A percentile compares a stretch with the other conserved stretches of the same genome.
phyloP scores from a whole-genome alignment of 2,113 vertebrate genomes.

The Oxyruncus cristatus region DNA sequence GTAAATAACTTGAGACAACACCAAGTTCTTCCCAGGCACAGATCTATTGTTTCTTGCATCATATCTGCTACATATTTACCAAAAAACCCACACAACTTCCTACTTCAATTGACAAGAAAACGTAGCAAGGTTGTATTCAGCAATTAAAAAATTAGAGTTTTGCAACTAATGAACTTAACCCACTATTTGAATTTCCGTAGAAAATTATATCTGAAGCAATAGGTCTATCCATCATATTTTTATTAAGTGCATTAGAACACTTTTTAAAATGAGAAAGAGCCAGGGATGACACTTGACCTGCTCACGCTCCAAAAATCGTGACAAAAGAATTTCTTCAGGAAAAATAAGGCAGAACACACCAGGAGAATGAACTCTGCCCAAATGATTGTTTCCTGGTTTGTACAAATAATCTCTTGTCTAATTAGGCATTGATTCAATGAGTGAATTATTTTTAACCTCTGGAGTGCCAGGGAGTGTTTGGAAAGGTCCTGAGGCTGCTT shows the following conservation, averaged over 20 bases:
- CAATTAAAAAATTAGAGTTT: neutral
- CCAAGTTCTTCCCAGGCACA: neutral
- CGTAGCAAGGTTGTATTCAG: neutral
- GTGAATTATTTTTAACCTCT: neutral
- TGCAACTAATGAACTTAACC: neutral
- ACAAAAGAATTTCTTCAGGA: neutral
- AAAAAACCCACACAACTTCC: neutral
- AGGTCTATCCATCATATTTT: neutral
- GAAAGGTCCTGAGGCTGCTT: accelerated
- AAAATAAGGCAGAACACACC: neutral
- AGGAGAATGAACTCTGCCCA: neutral
- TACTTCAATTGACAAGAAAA: neutral
- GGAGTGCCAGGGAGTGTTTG: neutral
- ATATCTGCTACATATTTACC: neutral
- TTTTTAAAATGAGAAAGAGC: neutral
- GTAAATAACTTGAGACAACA: neutral
- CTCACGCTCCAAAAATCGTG: neutral
- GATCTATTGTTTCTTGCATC: neutral
- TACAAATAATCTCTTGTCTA: conserved; percentile 2
- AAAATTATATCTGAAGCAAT: neutral
- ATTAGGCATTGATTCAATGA: neutral
- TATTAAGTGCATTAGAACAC: neutral
- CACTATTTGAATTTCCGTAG: neutral
- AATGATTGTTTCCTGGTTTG: neutral
- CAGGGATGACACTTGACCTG: neutral